Conservation (phyloP, 2,113 vertebrate genomes). For the Calypte anna region DNA sequence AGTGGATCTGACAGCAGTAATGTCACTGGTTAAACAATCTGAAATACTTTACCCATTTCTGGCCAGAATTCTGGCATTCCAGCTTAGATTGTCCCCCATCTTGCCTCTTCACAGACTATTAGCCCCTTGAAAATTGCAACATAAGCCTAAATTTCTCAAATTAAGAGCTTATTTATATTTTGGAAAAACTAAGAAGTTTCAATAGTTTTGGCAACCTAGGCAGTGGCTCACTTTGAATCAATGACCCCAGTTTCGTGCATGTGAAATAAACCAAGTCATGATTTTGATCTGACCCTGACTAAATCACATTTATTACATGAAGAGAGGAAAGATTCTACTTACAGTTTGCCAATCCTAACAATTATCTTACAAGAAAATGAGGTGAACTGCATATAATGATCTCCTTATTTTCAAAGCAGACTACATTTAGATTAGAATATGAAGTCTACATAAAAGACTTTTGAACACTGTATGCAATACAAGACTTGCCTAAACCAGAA, state of each 20-base stretch:
- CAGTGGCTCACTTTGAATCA: not conserved
- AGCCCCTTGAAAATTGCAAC: not conserved
- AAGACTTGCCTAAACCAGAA: constrained; percentile 12
- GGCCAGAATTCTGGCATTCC: not conserved
- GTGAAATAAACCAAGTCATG: not conserved
- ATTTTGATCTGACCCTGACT: not conserved
- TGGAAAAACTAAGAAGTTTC: not conserved
- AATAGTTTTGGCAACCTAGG: not conserved
- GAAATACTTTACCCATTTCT: not conserved
- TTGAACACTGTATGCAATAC: not conserved
- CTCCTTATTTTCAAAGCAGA: not conserved
- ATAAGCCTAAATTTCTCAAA: not conserved
- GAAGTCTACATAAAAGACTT: not conserved
- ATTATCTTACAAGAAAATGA: not conserved
- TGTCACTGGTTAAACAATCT: not conserved
- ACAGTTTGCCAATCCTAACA: not conserved
- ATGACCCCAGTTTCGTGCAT: not conserved
- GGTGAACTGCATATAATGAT: not conserved
- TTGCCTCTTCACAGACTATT: not conserved
- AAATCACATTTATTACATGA: not conserved
- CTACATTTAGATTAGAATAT: not conserved
- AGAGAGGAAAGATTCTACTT: not conserved
- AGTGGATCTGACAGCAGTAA: not conserved
- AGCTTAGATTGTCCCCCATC: not conserved
- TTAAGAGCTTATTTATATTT: not conserved